These are phyloP conservation scores for Carcharodon carcharias DNA, from an alignment of 2,797 vertebrate species.

Conservation along the genomic window DNA sequence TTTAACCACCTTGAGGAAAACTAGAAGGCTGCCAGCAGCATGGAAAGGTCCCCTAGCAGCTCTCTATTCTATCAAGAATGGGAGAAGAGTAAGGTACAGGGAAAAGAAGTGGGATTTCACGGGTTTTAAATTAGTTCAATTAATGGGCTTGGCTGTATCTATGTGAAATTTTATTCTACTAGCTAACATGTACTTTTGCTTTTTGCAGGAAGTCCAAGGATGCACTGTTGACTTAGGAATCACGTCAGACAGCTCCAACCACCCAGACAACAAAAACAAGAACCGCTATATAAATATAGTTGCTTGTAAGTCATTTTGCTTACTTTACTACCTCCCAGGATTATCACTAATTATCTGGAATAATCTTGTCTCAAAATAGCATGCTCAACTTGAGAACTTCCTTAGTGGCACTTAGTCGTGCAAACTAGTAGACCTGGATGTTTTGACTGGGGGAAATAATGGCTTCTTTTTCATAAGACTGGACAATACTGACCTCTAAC, in stretches of 20 bases:
- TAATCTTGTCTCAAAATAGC: neutral
- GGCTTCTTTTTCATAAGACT: neutral
- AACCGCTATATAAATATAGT: constrained; percentile 91
- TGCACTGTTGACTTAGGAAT: constrained; percentile 81
- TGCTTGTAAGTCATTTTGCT: constrained; percentile 71
- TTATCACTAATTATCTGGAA: neutral
- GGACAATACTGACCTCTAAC: neutral
- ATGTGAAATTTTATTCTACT: neutral
- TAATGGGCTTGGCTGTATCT: no score
- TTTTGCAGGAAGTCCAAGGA: constrained; percentile 77
- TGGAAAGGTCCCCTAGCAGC: neutral
- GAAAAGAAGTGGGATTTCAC: neutral
- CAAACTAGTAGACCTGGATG: neutral
- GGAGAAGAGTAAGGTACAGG: neutral
- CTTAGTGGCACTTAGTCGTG: neutral
- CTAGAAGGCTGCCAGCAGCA: neutral
- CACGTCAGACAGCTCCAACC: constrained; percentile 80
- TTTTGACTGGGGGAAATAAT: neutral
- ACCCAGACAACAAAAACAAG: constrained; percentile 87
- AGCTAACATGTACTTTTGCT: constrained; percentile 39
- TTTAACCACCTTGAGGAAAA: neutral
- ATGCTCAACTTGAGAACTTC: neutral
- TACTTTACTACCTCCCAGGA: neutral
- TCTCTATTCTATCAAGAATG: neutral
- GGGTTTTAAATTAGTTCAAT: neutral